A percentile compares a stretch with the other conserved stretches of the same genome.
These are phyloP conservation scores for Pharmacophagus antenor DNA, from an alignment of 2,888 invertebrate species.

Conservation along the genomic window DNA sequence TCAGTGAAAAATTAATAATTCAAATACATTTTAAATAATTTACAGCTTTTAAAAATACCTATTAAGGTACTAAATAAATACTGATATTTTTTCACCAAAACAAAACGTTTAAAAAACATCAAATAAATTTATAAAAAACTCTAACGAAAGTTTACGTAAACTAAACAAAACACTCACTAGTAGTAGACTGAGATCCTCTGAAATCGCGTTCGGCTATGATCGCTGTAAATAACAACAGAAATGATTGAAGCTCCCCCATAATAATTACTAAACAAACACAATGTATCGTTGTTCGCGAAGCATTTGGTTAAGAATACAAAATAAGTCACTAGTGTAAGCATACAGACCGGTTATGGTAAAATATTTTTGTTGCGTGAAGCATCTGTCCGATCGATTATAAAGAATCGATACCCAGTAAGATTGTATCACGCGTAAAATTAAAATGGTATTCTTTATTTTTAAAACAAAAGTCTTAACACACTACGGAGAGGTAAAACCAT, in stretches of 20 bases:
- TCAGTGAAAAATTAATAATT: too few species aligned
- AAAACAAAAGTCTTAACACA: background rate
- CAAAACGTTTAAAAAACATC: too few species aligned
- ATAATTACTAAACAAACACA: background rate
- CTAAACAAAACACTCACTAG: constrained; percentile 40
- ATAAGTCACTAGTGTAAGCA: background rate
- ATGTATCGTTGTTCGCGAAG: background rate
- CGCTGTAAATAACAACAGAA: constrained; percentile 44
- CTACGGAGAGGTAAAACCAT: too few species aligned
- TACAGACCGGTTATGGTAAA: background rate
- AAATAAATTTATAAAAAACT: too few species aligned
- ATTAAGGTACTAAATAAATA: too few species aligned
- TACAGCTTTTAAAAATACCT: too few species aligned
- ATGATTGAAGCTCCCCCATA: background rate
- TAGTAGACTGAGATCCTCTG: constrained; percentile 40
- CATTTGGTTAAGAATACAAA: background rate
- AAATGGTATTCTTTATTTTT: background rate
- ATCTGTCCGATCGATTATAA: background rate
- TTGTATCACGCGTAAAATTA: background rate
- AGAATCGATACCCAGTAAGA: background rate
- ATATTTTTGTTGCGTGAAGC: background rate
- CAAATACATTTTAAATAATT: too few species aligned
- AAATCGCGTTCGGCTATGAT: constrained; percentile 51
- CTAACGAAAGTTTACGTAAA: too few species aligned
- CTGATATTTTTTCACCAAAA: too few species aligned